These are phyloP conservation scores for Athene cunicularia DNA, from an alignment of 2,113 vertebrate species.

Conservation along the genomic window DNA sequence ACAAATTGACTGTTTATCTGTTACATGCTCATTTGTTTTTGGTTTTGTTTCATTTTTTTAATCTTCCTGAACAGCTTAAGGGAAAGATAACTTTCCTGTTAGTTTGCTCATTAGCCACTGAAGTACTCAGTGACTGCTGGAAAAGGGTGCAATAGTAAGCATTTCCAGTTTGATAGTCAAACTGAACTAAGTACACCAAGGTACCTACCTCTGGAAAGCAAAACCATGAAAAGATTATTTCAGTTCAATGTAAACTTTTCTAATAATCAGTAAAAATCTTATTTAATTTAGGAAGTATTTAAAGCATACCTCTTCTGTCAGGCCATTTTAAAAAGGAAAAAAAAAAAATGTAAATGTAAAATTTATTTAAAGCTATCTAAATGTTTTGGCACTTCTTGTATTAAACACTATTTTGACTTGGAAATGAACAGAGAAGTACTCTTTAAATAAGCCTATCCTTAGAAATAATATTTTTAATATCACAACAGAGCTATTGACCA, in stretches of 20 bases:
- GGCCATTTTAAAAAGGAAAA: background rate
- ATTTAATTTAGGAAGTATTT: background rate
- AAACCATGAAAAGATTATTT: background rate
- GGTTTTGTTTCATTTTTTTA: background rate
- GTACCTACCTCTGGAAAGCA: background rate
- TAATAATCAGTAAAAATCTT: background rate
- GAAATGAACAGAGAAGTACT: background rate
- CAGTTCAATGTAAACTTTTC: background rate
- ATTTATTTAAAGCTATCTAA: background rate
- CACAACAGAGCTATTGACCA: background rate
- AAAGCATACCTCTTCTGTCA: background rate
- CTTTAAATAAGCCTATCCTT: background rate
- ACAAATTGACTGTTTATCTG: background rate
- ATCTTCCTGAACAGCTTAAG: background rate
- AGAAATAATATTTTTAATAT: background rate
- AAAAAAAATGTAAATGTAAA: background rate
- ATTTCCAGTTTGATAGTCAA: background rate
- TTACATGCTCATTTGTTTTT: background rate
- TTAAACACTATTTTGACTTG: background rate
- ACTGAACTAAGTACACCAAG: background rate
- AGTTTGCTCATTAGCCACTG: background rate
- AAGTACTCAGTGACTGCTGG: background rate
- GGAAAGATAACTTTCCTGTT: background rate
- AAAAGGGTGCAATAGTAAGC: background rate
- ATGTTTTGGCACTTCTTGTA: background rate